Evolutionary conservation across 2,797 vertebrate genomes (phyloP).

Genomic region (Pogonophryne albipinna): DNA sequence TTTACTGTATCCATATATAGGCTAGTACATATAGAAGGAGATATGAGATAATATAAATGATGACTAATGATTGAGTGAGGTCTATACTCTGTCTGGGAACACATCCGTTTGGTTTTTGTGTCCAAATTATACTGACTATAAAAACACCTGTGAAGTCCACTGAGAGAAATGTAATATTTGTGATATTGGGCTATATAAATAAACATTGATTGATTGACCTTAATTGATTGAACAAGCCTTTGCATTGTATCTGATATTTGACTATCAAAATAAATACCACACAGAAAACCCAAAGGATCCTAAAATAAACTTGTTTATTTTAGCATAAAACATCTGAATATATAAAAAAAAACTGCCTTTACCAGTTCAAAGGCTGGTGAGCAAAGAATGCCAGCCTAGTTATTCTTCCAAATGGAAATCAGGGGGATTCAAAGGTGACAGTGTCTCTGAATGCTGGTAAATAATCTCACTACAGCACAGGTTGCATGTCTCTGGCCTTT

Average conservation of each 20-base stretch:
- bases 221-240: neutral
- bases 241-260: neutral
- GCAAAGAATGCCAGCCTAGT: neutral
- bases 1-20: neutral
- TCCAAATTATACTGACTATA: neutral
- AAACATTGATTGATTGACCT: neutral
- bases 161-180: too few relatives aligned
- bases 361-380: neutral
- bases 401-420: neutral
- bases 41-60: neutral
- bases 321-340: neutral
- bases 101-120: neutral
- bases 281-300: neutral
- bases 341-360: neutral
- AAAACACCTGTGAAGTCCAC: neutral
- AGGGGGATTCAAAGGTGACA: slow-evolving; percentile 14
- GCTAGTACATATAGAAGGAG: neutral
- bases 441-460: slow-evolving; percentile 15
- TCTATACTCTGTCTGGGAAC: slow-evolving; percentile 3
- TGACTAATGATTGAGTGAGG: neutral
- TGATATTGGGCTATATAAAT: too few relatives aligned
- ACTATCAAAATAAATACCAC: neutral
- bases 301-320: slow-evolving; percentile 3
- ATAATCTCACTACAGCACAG: slow-evolving; percentile 9
- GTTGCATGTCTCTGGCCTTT: slow-evolving; percentile 15